A percentile compares a stretch with the other conserved stretches of the same genome.
These are phyloP conservation scores for Luidia sarsii DNA, from an alignment of 53 echinoderm and acorn worm species.

Conservation along the genomic window DNA sequence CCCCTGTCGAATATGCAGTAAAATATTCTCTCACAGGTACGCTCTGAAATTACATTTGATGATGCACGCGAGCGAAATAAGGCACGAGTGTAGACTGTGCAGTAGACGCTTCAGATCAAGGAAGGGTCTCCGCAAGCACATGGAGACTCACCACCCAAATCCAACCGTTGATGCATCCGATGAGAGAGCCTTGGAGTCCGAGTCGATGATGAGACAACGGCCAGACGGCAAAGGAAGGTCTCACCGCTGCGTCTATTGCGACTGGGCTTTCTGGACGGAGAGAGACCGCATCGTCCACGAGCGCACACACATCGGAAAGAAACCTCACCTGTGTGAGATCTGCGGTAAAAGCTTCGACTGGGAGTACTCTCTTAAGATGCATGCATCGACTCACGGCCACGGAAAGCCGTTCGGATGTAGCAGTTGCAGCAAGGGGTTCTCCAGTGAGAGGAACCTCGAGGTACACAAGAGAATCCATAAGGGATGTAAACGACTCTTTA, in stretches of 20 bases:
- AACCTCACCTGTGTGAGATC: conserved; percentile 37
- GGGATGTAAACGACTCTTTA: conserved; percentile 2
- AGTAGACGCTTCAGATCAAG: conserved; percentile 29
- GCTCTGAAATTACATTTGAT: conserved; percentile 58
- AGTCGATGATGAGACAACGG: background rate
- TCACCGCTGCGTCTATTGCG: conserved; percentile 36
- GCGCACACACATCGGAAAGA: conserved; percentile 55
- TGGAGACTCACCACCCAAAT: background rate
- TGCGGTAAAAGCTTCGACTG: conserved; percentile 47
- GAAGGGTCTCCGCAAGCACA: conserved; percentile 8
- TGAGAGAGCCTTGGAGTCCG: background rate
- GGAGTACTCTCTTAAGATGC: conserved; percentile 31
- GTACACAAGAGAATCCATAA: conserved; percentile 27
- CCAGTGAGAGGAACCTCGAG: conserved; percentile 2
- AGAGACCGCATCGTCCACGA: conserved; percentile 43
- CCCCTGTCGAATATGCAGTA: conserved; percentile 27
- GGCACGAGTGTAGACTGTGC: conserved; percentile 35
- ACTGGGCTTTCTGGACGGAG: conserved; percentile 28
- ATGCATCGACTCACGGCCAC: conserved; percentile 31
- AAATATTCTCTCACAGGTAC: conserved; percentile 36
- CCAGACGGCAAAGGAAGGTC: background rate
- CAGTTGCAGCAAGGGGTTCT: conserved; percentile 35
- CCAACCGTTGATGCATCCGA: background rate
- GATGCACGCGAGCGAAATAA: conserved; percentile 38
- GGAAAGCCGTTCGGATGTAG: conserved; percentile 28